Evolutionary conservation across 2,888 invertebrate genomes (phyloP).

Genomic region (Cheilosia scutellata): DNA sequence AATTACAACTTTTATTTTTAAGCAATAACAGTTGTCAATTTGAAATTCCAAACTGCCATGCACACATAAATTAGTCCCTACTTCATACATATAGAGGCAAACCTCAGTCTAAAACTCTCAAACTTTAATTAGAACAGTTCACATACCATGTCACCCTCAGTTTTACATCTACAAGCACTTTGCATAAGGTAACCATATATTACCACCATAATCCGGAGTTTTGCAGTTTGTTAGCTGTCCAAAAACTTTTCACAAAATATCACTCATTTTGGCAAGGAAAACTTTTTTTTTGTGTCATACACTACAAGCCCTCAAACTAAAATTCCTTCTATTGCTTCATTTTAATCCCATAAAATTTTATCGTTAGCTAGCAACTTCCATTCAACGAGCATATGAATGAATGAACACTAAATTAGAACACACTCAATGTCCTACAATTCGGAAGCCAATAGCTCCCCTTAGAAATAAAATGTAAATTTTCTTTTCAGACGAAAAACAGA

Average conservation of each 20-base stretch:
- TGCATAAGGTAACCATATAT: constrained; percentile 21
- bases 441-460: background rate
- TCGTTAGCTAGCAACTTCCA: constrained; percentile 15
- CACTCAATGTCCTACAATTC: constrained; percentile 36
- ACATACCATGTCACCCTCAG: background rate
- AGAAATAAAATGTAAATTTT: constrained; percentile 44
- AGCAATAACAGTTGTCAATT: too few species aligned
- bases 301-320: background rate
- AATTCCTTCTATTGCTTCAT: constrained; percentile 24
- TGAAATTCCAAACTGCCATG: too few species aligned
- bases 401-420: constrained; percentile 26
- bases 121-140: background rate
- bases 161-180: constrained; percentile 1
- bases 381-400: constrained; percentile 36
- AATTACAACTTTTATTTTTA: too few species aligned
- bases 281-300: background rate
- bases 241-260: constrained; percentile 41
- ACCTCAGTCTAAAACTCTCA: background rate
- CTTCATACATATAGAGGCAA: background rate
- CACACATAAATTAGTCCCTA: too few species aligned
- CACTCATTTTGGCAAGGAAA: constrained; percentile 6
- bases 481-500: constrained; percentile 1
- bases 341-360: constrained; percentile 52
- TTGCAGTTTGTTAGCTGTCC: constrained; percentile 19
- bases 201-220: constrained; percentile 9